These are phyloP conservation scores for Enteromius afrohamiltoni DNA, from an alignment of 2,797 vertebrate genomes.

Conservation along the genomic window DNA sequence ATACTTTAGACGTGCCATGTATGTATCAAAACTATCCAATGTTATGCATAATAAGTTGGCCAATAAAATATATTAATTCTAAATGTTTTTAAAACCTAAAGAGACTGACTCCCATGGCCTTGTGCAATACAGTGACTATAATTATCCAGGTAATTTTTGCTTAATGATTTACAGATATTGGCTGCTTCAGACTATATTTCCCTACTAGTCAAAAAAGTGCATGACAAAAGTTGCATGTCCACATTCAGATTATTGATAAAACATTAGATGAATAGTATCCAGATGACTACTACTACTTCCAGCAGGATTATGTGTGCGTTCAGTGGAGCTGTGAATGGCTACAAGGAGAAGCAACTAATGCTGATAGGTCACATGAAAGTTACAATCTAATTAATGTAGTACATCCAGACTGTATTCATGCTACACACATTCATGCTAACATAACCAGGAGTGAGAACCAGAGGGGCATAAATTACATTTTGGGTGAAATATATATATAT, in stretches of 20 bases:
- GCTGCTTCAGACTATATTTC: not conserved
- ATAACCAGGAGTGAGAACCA: no score
- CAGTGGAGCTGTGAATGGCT: not conserved
- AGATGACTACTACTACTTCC: not conserved
- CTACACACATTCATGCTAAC: not conserved
- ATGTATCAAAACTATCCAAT: no score
- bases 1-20: no score
- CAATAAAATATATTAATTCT: no score
- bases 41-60: no score
- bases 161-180: not conserved
- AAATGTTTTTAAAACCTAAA: not conserved
- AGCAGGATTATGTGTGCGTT: not conserved
- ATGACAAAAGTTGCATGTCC: not conserved
- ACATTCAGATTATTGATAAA: not conserved
- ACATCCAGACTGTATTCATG: not conserved
- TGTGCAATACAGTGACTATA: not conserved
- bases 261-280: not conserved
- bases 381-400: not conserved
- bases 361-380: not conserved
- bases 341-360: not conserved
- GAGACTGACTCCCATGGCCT: not conserved
- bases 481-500: no score
- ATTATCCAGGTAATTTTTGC: not conserved
- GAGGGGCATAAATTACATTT: no score
- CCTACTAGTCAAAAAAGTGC: not conserved